Base-by-base conservation (phyloP, 1,140 invertebrate species). In the Dendrolimus kikuchii region DNA sequence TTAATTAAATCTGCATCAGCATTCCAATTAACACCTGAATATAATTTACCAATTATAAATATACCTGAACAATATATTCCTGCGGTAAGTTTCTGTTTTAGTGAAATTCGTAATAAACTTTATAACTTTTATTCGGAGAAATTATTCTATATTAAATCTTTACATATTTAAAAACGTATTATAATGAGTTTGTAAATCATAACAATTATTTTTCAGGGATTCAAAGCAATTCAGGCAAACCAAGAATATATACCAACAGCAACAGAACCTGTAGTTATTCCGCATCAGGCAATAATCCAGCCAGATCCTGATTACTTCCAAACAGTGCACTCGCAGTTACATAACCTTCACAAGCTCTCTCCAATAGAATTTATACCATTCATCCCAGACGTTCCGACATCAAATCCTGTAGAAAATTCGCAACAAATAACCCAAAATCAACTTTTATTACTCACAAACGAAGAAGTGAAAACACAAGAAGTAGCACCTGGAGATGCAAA, bases 1-100 rank as follows among this genome's bases (percentile, higher is more conserved):
- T 65, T 91, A 4, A 60, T 91, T 5, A 88, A 89, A 38, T 89
- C 90, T 55, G 86, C 81, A 9, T 82, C 86, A 49, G 86, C 89
- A 0, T 75, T 88, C 37, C 88, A 89, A 59, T 62, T 89, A 5
- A 71, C 77, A 3, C 74, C 86, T 0, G 85, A 87, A 38, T 89
- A 84, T 47, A 71, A 68, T 4, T 46, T 77, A 9, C 60, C 71
- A n/a, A 55, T 66, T 5, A 56, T 64, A 5, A 49, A 88, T 5
- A 38, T 68, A 38, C 75, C 76, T 10, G 77, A 81, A 51, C 73
- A 62, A 57, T 81, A 74, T 53, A 64, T 71, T 38, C 52, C 85
- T n/a, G 81, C 83, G 73, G 85, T 85, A 71, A 49, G 46, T 40
- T 43, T 62, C 3, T 23, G 23, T 23, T 3, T 23, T 23, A 23